Evolutionary conservation across 2,113 vertebrate species (phyloP), one percentile per base, ranked within the genome.

Genomic region (Okapia johnstoni): DNA sequence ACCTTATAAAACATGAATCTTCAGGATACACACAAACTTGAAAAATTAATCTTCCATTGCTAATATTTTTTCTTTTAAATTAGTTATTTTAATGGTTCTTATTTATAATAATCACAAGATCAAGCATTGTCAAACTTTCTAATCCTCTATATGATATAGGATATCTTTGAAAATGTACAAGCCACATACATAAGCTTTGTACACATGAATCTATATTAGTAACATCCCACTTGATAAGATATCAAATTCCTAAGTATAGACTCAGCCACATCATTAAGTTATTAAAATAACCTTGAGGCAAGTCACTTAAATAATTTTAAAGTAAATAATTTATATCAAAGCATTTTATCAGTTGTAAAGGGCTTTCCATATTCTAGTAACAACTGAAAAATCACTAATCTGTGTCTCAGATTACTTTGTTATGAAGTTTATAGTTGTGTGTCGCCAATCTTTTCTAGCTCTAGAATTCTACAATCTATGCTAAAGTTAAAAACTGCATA

Each of bases 301-400:
- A 80, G 19, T 88, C 58, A 80, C 66, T 73, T 85, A 81, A 88
- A 30, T 94, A 96, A 85, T 92, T 93, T 97, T 89, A 96, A 73
- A 81, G 15, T 46, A 61, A n/a, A 40, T 91, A 63, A 80, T n/a
- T 77, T 88, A 88, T 73, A 70, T 95, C 26, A 96, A 60, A 94
- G 9, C 58, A 81, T 63, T 95, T 91, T 95, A 85, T 54, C 30
- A 73, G 46, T 66, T 92, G 21, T 60, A 81, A 92, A 77, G 48
- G 95, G 26, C 12, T 92, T 96, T 73, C n/a, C 23, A 55, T 54
- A 40, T 88, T 36, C 33, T 76, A 50, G 81, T 88, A 92, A 54
- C 70, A 94, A 52, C 13, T 88, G 25, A 93, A 85, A 93, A 91
- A 58, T 28, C 55, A 88, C 5, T 52, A 83, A 63, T 36, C n/a